These are phyloP conservation scores for Ctenicera cuprea DNA, from an alignment of 2,888 invertebrate species.

Conservation along the genomic window DNA sequence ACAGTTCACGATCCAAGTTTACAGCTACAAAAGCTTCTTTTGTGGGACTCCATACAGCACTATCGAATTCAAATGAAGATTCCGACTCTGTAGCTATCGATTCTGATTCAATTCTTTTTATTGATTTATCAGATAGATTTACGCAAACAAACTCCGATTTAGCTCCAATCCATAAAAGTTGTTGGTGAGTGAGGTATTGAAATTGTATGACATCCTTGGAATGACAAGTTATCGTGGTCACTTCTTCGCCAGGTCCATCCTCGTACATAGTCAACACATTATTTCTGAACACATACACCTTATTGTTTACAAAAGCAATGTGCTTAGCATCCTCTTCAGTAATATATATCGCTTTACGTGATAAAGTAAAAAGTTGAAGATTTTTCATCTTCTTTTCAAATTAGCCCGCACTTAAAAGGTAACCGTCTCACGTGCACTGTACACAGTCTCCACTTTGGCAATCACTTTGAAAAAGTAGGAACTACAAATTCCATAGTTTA, in stretches of 20 bases:
- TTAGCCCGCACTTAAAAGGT: too few relatives aligned
- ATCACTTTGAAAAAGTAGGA: too few relatives aligned
- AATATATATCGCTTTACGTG: background rate
- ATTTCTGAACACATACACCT: background rate
- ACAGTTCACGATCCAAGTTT: slow-evolving; percentile 74
- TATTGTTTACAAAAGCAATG: background rate
- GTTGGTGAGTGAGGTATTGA: slow-evolving; percentile 14
- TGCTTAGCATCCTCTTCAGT: background rate
- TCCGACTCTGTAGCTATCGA: too few relatives aligned
- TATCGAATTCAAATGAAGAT: slow-evolving; percentile 69
- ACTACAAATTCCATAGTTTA: too few relatives aligned
- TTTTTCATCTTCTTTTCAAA: too few relatives aligned
- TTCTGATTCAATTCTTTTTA: slow-evolving; percentile 2
- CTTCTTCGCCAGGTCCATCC: background rate
- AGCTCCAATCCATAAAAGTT: slow-evolving; percentile 34
- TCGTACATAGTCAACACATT: background rate
- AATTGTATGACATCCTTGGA: background rate
- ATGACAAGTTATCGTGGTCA: background rate
- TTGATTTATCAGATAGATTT: background rate
- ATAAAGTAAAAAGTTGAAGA: background rate
- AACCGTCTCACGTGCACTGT: too few relatives aligned
- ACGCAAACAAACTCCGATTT: slow-evolving; percentile 30
- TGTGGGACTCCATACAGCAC: slow-evolving; percentile 87
- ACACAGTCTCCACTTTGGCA: too few relatives aligned
- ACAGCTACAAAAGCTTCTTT: slow-evolving; percentile 83